A percentile compares a stretch with the other conserved stretches of the same genome.
phyloP scores from a whole-genome alignment of 1,140 invertebrate genomes.

The Achatina immaculata region DNA sequence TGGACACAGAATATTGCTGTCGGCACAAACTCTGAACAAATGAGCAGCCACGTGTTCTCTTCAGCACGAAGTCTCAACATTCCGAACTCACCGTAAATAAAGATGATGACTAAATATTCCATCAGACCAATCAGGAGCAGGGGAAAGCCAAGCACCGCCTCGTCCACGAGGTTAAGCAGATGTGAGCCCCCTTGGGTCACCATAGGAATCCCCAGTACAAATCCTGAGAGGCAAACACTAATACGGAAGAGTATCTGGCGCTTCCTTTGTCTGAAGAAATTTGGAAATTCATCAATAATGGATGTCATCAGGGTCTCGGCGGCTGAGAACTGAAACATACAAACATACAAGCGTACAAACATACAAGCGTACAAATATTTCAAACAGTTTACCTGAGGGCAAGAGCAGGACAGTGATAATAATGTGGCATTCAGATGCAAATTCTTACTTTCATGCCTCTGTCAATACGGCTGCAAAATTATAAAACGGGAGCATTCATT shows the following conservation, averaged over 20 bases:
- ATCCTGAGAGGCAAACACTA: conserved; percentile 33
- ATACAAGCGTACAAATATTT: background rate
- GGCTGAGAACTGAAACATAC: conserved; percentile 39
- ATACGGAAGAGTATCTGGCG: conserved; percentile 32
- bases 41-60: too few relatives aligned
- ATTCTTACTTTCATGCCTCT: background rate
- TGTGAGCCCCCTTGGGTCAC: conserved; percentile 78
- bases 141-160: conserved; percentile 87
- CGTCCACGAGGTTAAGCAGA: conserved; percentile 86
- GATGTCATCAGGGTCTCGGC: conserved; percentile 43
- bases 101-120: conserved; percentile 83
- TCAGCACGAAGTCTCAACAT: too few relatives aligned
- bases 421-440: background rate
- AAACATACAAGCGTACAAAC: background rate
- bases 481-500: too few relatives aligned
- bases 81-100: conserved; percentile 79
- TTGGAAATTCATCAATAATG: conserved; percentile 42
- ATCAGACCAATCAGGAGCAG: conserved; percentile 81
- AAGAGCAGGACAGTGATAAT: background rate
- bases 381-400: background rate
- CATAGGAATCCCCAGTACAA: conserved; percentile 45
- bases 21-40: too few relatives aligned
- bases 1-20: too few relatives aligned
- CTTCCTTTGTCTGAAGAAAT: conserved; percentile 16
- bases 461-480: too few relatives aligned